Evolutionary conservation across 1,140 invertebrate species (phyloP).

Genomic region (Delia radicum): DNA sequence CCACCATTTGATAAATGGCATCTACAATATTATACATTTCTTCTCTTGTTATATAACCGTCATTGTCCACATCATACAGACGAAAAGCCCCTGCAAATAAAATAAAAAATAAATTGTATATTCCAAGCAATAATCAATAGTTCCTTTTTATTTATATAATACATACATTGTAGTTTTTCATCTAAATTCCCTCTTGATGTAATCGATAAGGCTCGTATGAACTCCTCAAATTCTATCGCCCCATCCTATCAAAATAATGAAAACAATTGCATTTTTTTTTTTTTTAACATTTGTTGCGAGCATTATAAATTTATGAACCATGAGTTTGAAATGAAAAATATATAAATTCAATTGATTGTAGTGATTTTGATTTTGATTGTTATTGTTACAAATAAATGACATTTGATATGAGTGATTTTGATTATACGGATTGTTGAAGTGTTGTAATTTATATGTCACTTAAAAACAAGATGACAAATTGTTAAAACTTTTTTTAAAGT

Average conservation of each 20-base stretch:
- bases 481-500: too few relatives aligned
- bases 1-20: constrained; percentile 99
- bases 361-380: too few relatives aligned
- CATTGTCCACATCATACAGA: constrained; percentile 96
- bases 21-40: constrained; percentile 99
- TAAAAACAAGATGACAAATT: too few relatives aligned
- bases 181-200: constrained; percentile 95
- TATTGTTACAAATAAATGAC: too few relatives aligned
- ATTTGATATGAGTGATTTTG: too few relatives aligned
- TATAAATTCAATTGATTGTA: too few relatives aligned
- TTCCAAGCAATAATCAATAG: neutral
- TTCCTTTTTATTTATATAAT: neutral
- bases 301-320: too few relatives aligned
- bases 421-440: too few relatives aligned
- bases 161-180: constrained; percentile 94
- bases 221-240: constrained; percentile 97
- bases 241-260: constrained; percentile 79
- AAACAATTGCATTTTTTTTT: too few relatives aligned
- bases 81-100: constrained; percentile 85
- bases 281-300: too few relatives aligned
- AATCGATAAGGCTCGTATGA: constrained; percentile 91
- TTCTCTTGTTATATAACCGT: constrained; percentile 94
- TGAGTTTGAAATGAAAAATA: too few relatives aligned
- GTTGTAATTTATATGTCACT: too few relatives aligned
- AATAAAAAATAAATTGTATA: neutral